phyloP scores from a whole-genome alignment of 2,113 vertebrate species.

The Seriola quinqueradiata region DNA sequence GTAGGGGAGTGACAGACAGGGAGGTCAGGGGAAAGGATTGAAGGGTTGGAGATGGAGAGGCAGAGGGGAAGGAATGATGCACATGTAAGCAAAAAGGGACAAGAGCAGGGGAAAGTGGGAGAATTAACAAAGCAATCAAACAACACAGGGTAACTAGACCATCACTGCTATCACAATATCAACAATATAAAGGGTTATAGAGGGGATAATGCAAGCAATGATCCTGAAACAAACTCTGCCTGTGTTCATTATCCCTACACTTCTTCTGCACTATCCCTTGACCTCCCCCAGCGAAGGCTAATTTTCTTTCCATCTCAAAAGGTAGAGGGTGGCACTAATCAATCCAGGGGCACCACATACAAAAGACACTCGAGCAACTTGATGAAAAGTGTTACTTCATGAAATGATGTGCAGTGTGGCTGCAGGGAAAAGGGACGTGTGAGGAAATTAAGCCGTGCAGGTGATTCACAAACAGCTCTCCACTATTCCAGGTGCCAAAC shows the following conservation, averaged over 20 bases:
- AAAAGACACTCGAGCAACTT: constrained; percentile 11
- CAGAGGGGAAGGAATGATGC: constrained; percentile 30
- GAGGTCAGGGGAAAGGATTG: constrained; percentile 11
- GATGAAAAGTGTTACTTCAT: not conserved
- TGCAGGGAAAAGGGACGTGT: constrained; percentile 16
- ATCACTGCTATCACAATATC: constrained; percentile 20
- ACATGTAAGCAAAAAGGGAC: constrained; percentile 34
- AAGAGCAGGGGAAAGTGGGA: constrained; percentile 37
- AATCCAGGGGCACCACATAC: not conserved
- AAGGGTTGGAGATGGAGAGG: constrained; percentile 4
- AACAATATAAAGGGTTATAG: constrained; percentile 22
- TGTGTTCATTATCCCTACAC: constrained; percentile 9
- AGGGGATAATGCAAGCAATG: constrained; percentile 3
- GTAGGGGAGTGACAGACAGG: constrained; percentile 19
- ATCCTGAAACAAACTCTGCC: not conserved
- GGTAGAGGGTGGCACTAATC: not conserved
- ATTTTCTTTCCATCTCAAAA: constrained; percentile 26
- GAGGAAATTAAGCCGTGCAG: constrained; percentile 24
- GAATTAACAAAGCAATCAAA: constrained; percentile 54
- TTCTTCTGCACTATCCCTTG: not conserved
- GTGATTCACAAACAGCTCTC: not conserved
- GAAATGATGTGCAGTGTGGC: constrained; percentile 10
- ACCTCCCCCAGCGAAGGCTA: not conserved
- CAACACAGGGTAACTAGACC: constrained; percentile 18
- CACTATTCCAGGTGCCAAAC: constrained; percentile 17